Evolutionary conservation across 2,888 invertebrate genomes (phyloP), one percentile per base, ranked within the genome.

Genomic region (Pachymerium ferrugineum): DNA sequence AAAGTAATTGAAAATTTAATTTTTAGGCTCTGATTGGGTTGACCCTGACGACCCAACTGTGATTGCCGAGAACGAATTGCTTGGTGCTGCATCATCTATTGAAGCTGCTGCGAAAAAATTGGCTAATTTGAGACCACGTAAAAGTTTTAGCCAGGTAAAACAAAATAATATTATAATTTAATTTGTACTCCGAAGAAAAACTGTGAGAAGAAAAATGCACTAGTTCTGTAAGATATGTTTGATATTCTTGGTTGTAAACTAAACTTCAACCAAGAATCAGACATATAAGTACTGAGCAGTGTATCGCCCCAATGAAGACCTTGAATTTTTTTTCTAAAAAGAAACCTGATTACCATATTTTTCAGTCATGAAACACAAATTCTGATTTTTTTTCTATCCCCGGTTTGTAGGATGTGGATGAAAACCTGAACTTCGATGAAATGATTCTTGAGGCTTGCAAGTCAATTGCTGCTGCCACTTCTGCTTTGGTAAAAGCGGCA

Each of bases 201-300:
- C 4, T n/a, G 54, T 54, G 22, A 54, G 22, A 54, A 6, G 54
- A 69, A 22, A 54, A 19, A 25, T 69, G 25, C 69, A 69, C 29
- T 54, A 10, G 22, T 78, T 78, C 90, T 86, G 89, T 91, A 85
- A 97, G 97, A 98, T 98, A 98, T 98, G 98, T 98, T 98, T 98
- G 97, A 97, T 98, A 98, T 97, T 97, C 97, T 98, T 98, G 98
- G 97, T 98, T 97, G 95, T 93, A 87, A 73, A 31, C 85, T 85
- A 79, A 81, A 82, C 86, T 87, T 90, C 94, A 93, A 94, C 97
- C 97, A 90, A 93, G 93, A 95, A 93, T 95, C 95, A 94, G 94
- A 97, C 97, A 96, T 98, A 97, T 97, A 93, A 91, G 90, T 90
- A 92, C 86, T 70, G 74, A 87, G 93, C 54, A 75, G 88, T 72